Percentiles rank a stretch among this genome's conserved stretches.
These are phyloP conservation scores for Drosophila burlai DNA, from an alignment of 1,140 invertebrate species.

Conservation along the genomic window DNA sequence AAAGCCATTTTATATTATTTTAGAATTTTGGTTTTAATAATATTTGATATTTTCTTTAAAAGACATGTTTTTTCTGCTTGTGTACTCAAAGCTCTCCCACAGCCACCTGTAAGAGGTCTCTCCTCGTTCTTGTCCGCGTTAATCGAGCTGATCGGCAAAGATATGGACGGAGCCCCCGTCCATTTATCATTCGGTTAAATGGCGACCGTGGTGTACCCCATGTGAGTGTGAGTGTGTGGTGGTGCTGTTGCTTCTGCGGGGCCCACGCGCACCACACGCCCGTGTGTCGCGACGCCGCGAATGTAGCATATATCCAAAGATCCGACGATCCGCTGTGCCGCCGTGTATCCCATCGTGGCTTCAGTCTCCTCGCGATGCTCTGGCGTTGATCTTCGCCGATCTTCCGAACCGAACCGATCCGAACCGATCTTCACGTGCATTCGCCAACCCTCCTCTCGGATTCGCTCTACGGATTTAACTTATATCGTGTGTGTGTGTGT, in stretches of 20 bases:
- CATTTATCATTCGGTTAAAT: conserved; percentile 74
- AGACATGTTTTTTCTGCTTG: background rate
- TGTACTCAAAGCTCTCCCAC: conserved; percentile 15
- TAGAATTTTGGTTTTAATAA: background rate
- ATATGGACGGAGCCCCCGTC: conserved; percentile 25
- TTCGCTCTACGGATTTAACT: background rate
- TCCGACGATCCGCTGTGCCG: conserved; percentile 1
- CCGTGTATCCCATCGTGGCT: conserved; percentile 17
- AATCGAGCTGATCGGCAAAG: conserved; percentile 26
- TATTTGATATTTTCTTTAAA: background rate
- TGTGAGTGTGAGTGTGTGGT: background rate
- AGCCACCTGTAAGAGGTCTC: conserved; percentile 40
- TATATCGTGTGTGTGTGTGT: conserved; percentile 1
- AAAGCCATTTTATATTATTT: no score
- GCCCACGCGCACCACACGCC: conserved; percentile 28
- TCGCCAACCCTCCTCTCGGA: background rate
- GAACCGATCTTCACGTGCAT: conserved; percentile 63
- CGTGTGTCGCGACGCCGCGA: background rate
- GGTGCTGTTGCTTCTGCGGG: background rate
- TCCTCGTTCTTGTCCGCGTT: conserved; percentile 6
- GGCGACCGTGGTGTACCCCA: conserved; percentile 16
- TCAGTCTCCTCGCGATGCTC: conserved; percentile 80
- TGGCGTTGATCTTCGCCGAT: conserved; percentile 69
- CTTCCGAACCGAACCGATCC: conserved; percentile 45
- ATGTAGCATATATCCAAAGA: conserved; percentile 14